Evolutionary conservation across 37 sponge, comb jelly and placozoan genomes (phyloP), one percentile per base, ranked within the genome.

Genomic region (Oopsacas minuta): DNA sequence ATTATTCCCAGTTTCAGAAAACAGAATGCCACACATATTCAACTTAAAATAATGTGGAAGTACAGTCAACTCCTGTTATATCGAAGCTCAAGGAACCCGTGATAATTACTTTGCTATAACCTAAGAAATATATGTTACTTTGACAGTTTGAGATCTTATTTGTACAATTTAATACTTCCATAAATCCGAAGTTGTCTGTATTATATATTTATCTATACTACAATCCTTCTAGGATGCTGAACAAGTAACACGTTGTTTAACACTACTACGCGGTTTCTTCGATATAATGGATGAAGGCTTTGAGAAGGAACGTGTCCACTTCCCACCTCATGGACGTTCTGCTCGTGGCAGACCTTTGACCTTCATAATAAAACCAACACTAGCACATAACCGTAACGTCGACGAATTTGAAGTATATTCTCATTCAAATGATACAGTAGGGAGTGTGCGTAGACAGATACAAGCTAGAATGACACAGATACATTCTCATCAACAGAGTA

Each of bases 321-420:
- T 91, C 28, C 94, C 89, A 0, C 90, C 94, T 32, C 96, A 95
- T 87, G 92, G 94, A 83, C 93, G 84, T 92, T 95, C 28, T 81
- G 90, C 51, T 23, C 52, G n/a, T 36, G 38, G 69, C 39, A 1
- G 51, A 12, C 51, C 51, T 22, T 46, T 46, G 17, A 46, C 51
- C 12, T 46, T 46, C 51, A 46, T 46, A 46, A 46, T 46, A 22
- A 46, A 46, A 46, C 51, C 51, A 46, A 46, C 51, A 22, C 51
- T 46, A 46, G 51, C 51, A 46, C 51, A 46, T 46, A 46, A 46
- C 51, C 51, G 51, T 46, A 46, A 17, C 51, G 51, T 46, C 7
- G 96, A 95, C 52, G 96, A 95, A 53, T 88, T 93, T 89, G 96
- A 95, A 28, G 5, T 95, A 0, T 85, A 81, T 38, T 88, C 92